Base-by-base conservation (phyloP, 2,113 vertebrate species). In the Apus apus region DNA sequence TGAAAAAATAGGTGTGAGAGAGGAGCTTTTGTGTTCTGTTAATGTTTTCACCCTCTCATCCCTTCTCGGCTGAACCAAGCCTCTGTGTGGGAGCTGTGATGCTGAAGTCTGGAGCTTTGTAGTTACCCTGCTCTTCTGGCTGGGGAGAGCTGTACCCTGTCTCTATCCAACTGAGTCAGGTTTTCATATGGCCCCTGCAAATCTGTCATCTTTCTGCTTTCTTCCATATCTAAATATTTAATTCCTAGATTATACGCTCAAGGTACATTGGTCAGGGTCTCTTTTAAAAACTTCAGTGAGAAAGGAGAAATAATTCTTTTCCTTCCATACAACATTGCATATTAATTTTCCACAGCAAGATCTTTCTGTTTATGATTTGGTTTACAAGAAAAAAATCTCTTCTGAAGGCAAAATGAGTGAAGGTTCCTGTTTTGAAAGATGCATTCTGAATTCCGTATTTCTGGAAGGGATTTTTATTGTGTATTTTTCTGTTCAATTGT, bases 1-100 rank as follows among this genome's bases (percentile, higher is more conserved):
- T 81, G 77, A 85, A 97, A 96, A 96, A 71, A 12, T 1, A 60
- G 15, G 26, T n/a, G 73, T 75, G 93, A 95, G 73, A 53, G 29
- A 45, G 48, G 23, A 88, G 19, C 72, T 56, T 75, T 90, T 90
- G 38, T 87, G 36, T n/a, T 96, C 29, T 65, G 82, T 56, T 51
- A 36, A 8, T 11, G 8, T 71, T 30, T 46, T 94, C 56, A 13
- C 22, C 82, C 22, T 80, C n/a, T 18, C 72, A 86, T 50, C 27
- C 45, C 7, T 53, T 92, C 14, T 11, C 18, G 27, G 50, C 48
- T 93, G 62, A 72, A 38, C 15, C n/a, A 62, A 54, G 6, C 13
- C 20, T 76, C 64, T 87, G 36, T 53, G 67, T 45, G 26, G 60
- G 82, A 91, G 48, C 38, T 62, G 72, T 1, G 3, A 30, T 43